These are phyloP conservation scores for Crocidura indochinensis DNA, from an alignment of 2,797 vertebrate species.

Conservation along the genomic window DNA sequence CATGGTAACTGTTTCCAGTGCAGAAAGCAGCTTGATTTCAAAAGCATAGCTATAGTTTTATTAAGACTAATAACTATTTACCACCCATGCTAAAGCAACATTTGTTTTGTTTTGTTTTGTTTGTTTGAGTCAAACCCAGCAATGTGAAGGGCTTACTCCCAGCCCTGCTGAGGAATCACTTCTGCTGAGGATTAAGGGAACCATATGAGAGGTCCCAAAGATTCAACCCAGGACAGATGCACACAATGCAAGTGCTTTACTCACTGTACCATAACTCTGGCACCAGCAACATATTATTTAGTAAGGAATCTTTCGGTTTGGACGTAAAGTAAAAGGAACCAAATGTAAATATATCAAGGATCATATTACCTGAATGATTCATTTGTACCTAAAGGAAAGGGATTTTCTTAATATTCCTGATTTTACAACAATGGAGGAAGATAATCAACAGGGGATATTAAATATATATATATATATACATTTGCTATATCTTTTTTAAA, in stretches of 20 bases:
- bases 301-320: constrained; percentile 24
- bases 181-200: too few relatives aligned
- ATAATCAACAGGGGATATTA: constrained; percentile 43
- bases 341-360: neutral
- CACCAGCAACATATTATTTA: too few relatives aligned
- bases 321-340: constrained; percentile 51
- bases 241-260: too few relatives aligned
- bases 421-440: constrained; percentile 10
- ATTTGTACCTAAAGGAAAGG: neutral
- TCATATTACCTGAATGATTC: neutral
- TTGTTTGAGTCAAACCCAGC: too few relatives aligned
- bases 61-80: constrained; percentile 67
- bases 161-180: too few relatives aligned
- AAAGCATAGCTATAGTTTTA: constrained; percentile 76
- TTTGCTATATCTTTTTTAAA: constrained; percentile 56
- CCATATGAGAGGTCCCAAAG: too few relatives aligned
- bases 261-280: too few relatives aligned
- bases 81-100: constrained; percentile 48
- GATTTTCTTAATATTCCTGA: constrained; percentile 43
- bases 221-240: too few relatives aligned
- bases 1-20: constrained; percentile 45
- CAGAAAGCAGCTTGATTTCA: constrained; percentile 83
- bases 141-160: too few relatives aligned
- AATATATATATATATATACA: neutral
- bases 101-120: neutral